Conservation (phyloP, 92 coral and sea anemone species). For the Scolanthus callimorphus region DNA sequence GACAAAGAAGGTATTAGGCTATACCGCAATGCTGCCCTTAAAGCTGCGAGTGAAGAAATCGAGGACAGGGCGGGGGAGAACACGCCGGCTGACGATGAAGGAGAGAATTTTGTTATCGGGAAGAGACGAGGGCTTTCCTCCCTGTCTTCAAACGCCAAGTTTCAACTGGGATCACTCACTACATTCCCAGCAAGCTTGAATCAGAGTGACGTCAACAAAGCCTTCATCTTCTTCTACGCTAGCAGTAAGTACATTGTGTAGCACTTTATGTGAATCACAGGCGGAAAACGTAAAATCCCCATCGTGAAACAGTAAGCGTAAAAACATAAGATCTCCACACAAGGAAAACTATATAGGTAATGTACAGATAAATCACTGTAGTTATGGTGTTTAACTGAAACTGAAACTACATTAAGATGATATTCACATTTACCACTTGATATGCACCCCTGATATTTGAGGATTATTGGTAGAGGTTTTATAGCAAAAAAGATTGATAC, state of each 20-base stretch:
- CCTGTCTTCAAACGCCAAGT: slow-evolving; percentile 43
- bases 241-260: slow-evolving; percentile 79
- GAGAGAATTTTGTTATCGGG: slow-evolving; percentile 80
- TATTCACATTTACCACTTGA: too few relatives aligned
- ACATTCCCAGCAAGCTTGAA: slow-evolving; percentile 67
- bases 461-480: too few relatives aligned
- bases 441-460: too few relatives aligned
- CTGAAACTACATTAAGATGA: too few relatives aligned
- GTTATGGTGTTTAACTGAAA: too few relatives aligned
- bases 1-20: slow-evolving; percentile 75
- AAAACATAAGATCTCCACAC: too few relatives aligned
- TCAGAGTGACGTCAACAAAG: slow-evolving; percentile 81
- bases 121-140: slow-evolving; percentile 69
- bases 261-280: too few relatives aligned
- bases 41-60: slow-evolving; percentile 49
- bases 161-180: slow-evolving; percentile 83
- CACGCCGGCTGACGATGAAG: slow-evolving; percentile 43
- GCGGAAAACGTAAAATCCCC: too few relatives aligned
- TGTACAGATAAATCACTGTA: too few relatives aligned
- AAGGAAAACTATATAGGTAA: too few relatives aligned
- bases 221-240: slow-evolving; percentile 90
- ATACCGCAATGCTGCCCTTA: slow-evolving; percentile 65
- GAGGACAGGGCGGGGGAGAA: slow-evolving; percentile 67
- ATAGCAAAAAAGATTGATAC: too few relatives aligned
- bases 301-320: too few relatives aligned